A percentile compares a stretch with the other conserved stretches of the same genome.
Conservation (phyloP, 2,888 invertebrate species). For the Parapristionchus giblindavisi region DNA sequence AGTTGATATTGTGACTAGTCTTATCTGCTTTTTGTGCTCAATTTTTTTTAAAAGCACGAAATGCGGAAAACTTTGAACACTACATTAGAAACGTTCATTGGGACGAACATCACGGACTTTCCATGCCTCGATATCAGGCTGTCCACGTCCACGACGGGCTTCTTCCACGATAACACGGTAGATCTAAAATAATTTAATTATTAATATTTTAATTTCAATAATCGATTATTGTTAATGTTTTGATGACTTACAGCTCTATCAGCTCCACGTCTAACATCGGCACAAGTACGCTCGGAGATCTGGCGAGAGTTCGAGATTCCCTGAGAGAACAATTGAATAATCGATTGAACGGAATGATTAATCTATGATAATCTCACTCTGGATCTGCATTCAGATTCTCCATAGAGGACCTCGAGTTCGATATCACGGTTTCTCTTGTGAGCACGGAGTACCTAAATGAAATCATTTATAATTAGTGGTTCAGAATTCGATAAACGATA, state of each 20-base stretch:
- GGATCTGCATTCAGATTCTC: constrained; percentile 38
- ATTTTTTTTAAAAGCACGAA: no score
- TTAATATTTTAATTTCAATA: no score
- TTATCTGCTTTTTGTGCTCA: no score
- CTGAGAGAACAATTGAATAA: neutral
- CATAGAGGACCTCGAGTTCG: constrained; percentile 36
- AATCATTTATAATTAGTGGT: no score
- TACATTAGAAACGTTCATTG: constrained; percentile 24
- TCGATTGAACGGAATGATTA: neutral
- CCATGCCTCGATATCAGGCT: constrained; percentile 37
- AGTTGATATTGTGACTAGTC: no score
- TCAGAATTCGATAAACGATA: no score
- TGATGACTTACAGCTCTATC: constrained; percentile 33
- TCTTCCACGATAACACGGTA: constrained; percentile 37
- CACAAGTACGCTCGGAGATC: constrained; percentile 32
- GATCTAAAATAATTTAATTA: constrained; percentile 3
- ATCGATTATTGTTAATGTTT: no score
- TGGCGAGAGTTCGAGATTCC: constrained; percentile 13
- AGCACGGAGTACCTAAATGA: constrained; percentile 18
- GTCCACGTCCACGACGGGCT: constrained; percentile 31
- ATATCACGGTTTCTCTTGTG: constrained; percentile 21
- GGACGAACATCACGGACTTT: constrained; percentile 35
- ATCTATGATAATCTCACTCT: neutral
- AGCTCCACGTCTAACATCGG: constrained; percentile 34
- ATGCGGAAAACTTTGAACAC: no score